Conservation (phyloP, 1,140 invertebrate species). For the Reticulitermes speratus region DNA sequence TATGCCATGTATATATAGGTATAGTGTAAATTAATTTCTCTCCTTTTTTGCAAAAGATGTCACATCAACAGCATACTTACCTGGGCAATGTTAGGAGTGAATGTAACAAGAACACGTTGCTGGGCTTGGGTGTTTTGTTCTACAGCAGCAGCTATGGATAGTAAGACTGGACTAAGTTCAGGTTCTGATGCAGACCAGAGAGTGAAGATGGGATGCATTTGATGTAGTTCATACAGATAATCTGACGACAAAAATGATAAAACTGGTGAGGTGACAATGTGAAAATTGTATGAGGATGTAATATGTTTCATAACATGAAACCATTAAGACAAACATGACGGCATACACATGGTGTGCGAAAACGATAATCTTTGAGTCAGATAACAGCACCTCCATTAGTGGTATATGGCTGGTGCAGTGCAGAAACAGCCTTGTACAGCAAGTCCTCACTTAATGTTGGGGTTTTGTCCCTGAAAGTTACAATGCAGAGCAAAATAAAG, state of each 20-base stretch:
- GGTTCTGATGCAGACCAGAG: constrained; percentile 56
- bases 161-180: constrained; percentile 51
- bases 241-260: constrained; percentile 41
- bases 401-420: too few relatives aligned
- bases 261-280: background rate
- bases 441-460: too few relatives aligned
- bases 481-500: too few relatives aligned
- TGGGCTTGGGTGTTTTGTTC: constrained; percentile 53
- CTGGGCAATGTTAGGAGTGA: constrained; percentile 34
- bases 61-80: constrained; percentile 23
- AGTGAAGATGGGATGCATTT: constrained; percentile 57
- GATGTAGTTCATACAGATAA: constrained; percentile 55
- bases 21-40: too few relatives aligned
- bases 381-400: too few relatives aligned
- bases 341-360: background rate
- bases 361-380: background rate
- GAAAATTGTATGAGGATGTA: too few relatives aligned
- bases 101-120: constrained; percentile 49
- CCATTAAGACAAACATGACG: background rate
- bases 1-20: too few relatives aligned
- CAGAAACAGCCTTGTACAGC: too few relatives aligned
- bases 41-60: too few relatives aligned
- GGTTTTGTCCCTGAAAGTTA: too few relatives aligned
- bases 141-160: constrained; percentile 52
- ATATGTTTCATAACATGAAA: background rate